Evolutionary conservation across 2,113 vertebrate genomes (phyloP), one percentile per base, ranked within the genome.

Genomic region (Passer domesticus): DNA sequence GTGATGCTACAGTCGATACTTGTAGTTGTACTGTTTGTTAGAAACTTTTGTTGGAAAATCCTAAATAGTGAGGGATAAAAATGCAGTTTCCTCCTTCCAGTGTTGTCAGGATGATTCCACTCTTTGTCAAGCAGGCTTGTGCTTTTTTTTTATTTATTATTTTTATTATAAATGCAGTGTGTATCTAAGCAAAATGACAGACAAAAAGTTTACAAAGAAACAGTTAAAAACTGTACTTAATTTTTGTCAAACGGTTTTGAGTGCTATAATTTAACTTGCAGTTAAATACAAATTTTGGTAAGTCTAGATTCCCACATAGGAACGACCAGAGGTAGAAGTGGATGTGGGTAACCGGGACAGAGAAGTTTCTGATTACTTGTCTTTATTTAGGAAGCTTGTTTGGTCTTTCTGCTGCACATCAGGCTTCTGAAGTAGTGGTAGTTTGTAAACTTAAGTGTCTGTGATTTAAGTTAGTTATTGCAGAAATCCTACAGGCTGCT

Each of bases 211-310:
- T 72, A 33, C n/a, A 58, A 47, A 80, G 12, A 64, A 68, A 27
- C 13, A 87, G 30, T 64, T 86, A 28, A 41, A 55, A 47, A 31
- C 17, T 58, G 12, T 58, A 46, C 4, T 72, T 39, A 25, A 16
- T 70, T 83, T 68, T 87, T 88, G 55, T 83, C 81, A 59, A 89
- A 49, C 33, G 31, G 7, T 85, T 87, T 87, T 50, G 39, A 39
- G 47, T 95, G 59, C 67, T 83, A 77, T 95, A 94, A 84, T n/a
- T n/a, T n/a, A n/a, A 60, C 21, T 84, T 95, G 82, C 37, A n/a
- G 20, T 67, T 91, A 59, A 75, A 74, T 63, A 41, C 1, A 2
- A 7, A 2, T 87, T 73, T 67, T 47, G 76, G 12, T 75, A 95
- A 87, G 31, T 73, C 49, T 74, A 63, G 64, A 68, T 96, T 96